Base-by-base conservation (phyloP, 2,888 invertebrate genomes). In the Marasmarcha lunaedactyla region DNA sequence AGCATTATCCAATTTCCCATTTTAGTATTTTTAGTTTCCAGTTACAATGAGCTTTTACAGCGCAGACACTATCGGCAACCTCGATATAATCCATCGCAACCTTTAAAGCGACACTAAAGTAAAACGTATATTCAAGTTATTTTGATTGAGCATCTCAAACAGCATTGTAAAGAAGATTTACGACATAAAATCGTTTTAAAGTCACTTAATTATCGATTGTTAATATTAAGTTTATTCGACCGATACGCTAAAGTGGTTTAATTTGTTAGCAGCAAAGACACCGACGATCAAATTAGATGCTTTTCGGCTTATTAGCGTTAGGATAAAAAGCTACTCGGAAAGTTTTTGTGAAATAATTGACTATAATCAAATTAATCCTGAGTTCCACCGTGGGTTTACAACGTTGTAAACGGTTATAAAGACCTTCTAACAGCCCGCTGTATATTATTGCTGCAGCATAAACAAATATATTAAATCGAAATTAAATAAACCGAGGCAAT, bases 1-100 rank as follows among this genome's bases (percentile, higher is more conserved):
- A 81, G 81, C 78, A 81, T 83, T 81, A 81, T 83, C 81, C 81
- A 81, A 81, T 81, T 83, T 81, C 78, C 78, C 81, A 79, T 83
- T 83, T 78, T 78, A 81, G 69, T 67, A 71, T 81, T 83, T 83
- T 78, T 78, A 81, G 69, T 67, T 71, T 81, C 77, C 67, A 62
- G 71, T 81, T 79, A 81, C 83, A 79, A 79, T 78, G 76, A 81
- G 79, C 72, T 79, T 77, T 81, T 76, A 81, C 76, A 68, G 70
- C 68, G 71, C 64, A 9, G 30, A 20, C 20, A 20, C 20, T 7
- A 5, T 20, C 20, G 20, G 7, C 20, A 20, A 7, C 20, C 7
- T 20, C 20, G 20, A 5, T 7, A 7, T 7, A 3, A 3, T 20
- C 3, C 3, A 20, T 5, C 10, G 10, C 10, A 7, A 4, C n/a